Evolutionary conservation across 1,140 invertebrate species (phyloP).

Genomic region (Leptinotarsa defecta): DNA sequence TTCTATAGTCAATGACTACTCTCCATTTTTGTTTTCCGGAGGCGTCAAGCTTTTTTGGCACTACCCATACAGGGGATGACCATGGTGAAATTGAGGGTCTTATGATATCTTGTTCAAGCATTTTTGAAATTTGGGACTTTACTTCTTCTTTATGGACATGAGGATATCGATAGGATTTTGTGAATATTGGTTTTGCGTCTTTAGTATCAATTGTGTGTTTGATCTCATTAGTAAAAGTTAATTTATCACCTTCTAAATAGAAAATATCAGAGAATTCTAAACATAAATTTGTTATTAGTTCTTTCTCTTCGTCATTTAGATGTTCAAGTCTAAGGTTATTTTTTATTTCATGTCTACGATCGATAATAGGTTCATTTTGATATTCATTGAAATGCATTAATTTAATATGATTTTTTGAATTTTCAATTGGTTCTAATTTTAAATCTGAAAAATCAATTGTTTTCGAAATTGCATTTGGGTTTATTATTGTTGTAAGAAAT

Average conservation of each 20-base stretch:
- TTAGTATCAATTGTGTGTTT: conserved; percentile 32
- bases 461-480: too few species aligned
- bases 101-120: conserved; percentile 15
- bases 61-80: not conserved
- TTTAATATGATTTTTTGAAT: too few species aligned
- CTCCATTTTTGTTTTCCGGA: conserved; percentile 32
- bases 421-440: too few species aligned
- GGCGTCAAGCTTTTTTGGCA: conserved; percentile 24
- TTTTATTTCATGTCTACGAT: too few species aligned
- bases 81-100: conserved; percentile 19
- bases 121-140: conserved; percentile 26
- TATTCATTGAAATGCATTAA: too few species aligned
- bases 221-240: conserved; percentile 34
- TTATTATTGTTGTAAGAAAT: not conserved
- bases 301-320: conserved; percentile 29
- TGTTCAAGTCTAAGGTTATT: too few species aligned
- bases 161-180: conserved; percentile 32
- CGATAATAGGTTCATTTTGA: too few species aligned
- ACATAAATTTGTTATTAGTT: conserved; percentile 27
- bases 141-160: conserved; percentile 32
- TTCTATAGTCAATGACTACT: conserved; percentile 31
- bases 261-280: conserved; percentile 36
- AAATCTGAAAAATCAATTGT: too few species aligned
- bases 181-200: conserved; percentile 27
- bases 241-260: conserved; percentile 2